Evolutionary conservation across 2,797 vertebrate genomes (phyloP).

Genomic region (Cottoperca gobio): DNA sequence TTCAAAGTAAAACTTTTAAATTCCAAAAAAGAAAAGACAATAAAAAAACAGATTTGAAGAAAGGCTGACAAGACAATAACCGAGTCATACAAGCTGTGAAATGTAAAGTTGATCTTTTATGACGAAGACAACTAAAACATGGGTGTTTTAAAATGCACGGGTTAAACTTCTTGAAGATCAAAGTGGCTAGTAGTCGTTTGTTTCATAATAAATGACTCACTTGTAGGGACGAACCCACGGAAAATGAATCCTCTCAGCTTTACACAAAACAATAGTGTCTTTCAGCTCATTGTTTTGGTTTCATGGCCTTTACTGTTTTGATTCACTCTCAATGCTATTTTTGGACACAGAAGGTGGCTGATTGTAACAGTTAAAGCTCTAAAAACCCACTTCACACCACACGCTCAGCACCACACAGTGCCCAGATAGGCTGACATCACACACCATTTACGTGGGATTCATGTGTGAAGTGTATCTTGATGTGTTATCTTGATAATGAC

Average conservation of each 20-base stretch:
- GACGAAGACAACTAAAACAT: too few species aligned
- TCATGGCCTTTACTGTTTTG: neutral
- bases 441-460: neutral
- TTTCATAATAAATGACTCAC: too few species aligned
- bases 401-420: neutral
- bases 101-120: too few species aligned
- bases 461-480: neutral
- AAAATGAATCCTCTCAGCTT: too few species aligned
- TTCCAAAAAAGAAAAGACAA: neutral
- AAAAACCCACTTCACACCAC: neutral
- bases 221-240: neutral
- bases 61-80: neutral
- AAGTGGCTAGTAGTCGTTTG: too few species aligned
- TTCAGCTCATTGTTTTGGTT: neutral
- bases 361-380: neutral
- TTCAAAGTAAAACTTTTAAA: neutral
- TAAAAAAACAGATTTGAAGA: neutral
- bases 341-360: neutral
- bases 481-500: neutral
- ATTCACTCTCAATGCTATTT: neutral
- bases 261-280: too few species aligned
- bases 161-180: too few species aligned
- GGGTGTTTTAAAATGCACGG: too few species aligned
- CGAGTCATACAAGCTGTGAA: neutral
- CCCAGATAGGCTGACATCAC: neutral